A percentile compares a stretch with the other conserved stretches of the same genome.
Evolutionary conservation across 1,140 invertebrate species (phyloP).

Genomic region (Sipha flava): DNA sequence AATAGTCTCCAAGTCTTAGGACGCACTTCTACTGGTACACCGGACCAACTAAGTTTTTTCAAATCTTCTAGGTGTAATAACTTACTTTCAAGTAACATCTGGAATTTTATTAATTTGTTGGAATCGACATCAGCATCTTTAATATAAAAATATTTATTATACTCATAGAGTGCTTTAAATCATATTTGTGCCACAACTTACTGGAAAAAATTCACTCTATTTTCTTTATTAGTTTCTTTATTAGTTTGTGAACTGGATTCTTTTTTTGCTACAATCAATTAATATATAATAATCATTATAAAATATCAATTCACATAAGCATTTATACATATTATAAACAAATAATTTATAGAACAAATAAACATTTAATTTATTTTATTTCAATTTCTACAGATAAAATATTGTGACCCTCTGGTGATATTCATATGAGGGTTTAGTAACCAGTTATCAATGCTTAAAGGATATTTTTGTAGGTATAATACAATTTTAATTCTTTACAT

Average conservation of each 20-base stretch:
- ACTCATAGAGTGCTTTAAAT: not conserved
- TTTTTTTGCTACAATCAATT: not conserved
- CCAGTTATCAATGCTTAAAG: no score
- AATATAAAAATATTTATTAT: constrained; percentile 35
- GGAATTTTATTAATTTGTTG: constrained; percentile 75
- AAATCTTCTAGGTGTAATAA: constrained; percentile 76
- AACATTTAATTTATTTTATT: no score
- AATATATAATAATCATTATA: no score
- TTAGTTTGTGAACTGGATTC: not conserved
- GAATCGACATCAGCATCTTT: constrained; percentile 48
- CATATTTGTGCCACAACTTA: not conserved
- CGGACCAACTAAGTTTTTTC: constrained; percentile 88
- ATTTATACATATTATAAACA: no score
- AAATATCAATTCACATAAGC: no score
- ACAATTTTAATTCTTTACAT: no score
- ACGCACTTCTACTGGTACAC: constrained; percentile 76
- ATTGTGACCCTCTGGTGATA: no score
- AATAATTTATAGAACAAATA: no score
- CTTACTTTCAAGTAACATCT: constrained; percentile 60
- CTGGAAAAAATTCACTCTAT: constrained; percentile 1
- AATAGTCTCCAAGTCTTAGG: constrained; percentile 66
- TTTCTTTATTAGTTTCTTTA: not conserved
- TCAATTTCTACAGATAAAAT: no score
- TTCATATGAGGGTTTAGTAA: no score
- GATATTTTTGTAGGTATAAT: no score